phyloP scores from a whole-genome alignment of 37 sponge, comb jelly and placozoan genomes.

The Crambe crambe region DNA sequence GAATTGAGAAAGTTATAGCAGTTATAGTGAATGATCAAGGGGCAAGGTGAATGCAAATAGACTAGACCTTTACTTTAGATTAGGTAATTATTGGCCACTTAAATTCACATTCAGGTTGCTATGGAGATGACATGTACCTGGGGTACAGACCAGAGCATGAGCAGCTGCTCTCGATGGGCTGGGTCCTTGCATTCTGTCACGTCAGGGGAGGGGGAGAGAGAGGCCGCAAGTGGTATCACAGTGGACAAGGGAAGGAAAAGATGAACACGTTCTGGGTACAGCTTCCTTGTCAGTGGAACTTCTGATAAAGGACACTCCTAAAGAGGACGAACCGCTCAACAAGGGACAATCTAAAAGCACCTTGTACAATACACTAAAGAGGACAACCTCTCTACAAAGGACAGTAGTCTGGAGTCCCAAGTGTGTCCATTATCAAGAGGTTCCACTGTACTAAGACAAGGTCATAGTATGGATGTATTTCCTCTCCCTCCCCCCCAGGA shows the following conservation, averaged over 20 bases:
- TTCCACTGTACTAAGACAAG: background rate
- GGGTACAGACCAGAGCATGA: constrained; percentile 16
- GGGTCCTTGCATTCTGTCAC: constrained; percentile 71
- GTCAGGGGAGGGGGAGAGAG: constrained; percentile 63
- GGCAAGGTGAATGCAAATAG: too few species aligned
- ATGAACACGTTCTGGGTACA: constrained; percentile 40
- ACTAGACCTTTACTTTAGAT: too few species aligned
- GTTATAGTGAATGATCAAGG: too few species aligned
- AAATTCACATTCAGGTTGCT: constrained; percentile 54
- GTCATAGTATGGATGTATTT: too few species aligned
- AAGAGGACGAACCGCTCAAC: too few species aligned
- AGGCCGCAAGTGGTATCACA: constrained; percentile 54
- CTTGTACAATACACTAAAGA: too few species aligned
- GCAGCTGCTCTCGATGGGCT: constrained; percentile 41
- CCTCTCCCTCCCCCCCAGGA: constrained; percentile 45
- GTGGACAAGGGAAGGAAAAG: constrained; percentile 23
- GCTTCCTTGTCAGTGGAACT: too few species aligned
- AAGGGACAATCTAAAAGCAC: too few species aligned
- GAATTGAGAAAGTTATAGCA: too few species aligned
- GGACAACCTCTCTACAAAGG: too few species aligned
- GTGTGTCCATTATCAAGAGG: background rate
- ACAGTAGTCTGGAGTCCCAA: too few species aligned
- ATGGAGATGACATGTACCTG: constrained; percentile 34
- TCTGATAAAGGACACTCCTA: background rate
- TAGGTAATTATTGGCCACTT: too few species aligned